Conservation (phyloP, 2,113 vertebrate species). For the Thunnus thynnus region DNA sequence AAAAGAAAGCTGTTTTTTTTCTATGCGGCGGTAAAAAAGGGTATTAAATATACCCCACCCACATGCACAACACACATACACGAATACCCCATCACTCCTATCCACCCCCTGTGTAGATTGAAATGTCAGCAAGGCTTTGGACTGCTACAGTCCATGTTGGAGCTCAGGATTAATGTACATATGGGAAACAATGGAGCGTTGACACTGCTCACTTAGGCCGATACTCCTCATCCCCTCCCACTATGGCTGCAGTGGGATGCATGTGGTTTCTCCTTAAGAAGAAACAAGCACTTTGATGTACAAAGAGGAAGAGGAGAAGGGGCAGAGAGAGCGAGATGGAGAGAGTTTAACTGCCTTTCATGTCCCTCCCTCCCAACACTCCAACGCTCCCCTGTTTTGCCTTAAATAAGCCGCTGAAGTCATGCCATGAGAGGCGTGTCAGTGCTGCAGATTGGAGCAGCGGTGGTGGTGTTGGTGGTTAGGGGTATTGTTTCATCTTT, state of each 20-base stretch:
- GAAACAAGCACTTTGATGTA: constrained; percentile 63
- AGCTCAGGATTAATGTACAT: constrained; percentile 73
- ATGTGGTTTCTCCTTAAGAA: constrained; percentile 45
- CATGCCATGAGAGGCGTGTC: constrained; percentile 35
- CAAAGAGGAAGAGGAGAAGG: constrained; percentile 40
- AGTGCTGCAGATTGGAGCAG: constrained; percentile 16
- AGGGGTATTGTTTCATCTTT: constrained; percentile 53
- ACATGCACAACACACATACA: constrained; percentile 32
- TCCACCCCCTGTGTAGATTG: constrained; percentile 55
- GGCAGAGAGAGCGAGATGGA: constrained; percentile 32
- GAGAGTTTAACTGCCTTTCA: constrained; percentile 60
- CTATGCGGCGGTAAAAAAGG: constrained; percentile 42
- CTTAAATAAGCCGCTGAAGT: constrained; percentile 48
- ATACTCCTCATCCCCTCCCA: constrained; percentile 55
- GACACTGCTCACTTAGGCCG: constrained; percentile 27
- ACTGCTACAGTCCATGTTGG: constrained; percentile 14
- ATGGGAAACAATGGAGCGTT: constrained; percentile 67
- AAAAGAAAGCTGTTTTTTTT: constrained; percentile 45
- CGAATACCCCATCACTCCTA: constrained; percentile 17
- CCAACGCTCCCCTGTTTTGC: constrained; percentile 26
- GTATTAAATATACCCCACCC: constrained; percentile 56
- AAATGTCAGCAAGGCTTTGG: constrained; percentile 65
- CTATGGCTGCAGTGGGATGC: constrained; percentile 38
- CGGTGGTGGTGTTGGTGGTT: background rate
- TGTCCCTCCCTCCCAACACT: constrained; percentile 48